phyloP scores from a whole-genome alignment of 2,113 vertebrate species.

The Sterrhoptilus dennistouni region DNA sequence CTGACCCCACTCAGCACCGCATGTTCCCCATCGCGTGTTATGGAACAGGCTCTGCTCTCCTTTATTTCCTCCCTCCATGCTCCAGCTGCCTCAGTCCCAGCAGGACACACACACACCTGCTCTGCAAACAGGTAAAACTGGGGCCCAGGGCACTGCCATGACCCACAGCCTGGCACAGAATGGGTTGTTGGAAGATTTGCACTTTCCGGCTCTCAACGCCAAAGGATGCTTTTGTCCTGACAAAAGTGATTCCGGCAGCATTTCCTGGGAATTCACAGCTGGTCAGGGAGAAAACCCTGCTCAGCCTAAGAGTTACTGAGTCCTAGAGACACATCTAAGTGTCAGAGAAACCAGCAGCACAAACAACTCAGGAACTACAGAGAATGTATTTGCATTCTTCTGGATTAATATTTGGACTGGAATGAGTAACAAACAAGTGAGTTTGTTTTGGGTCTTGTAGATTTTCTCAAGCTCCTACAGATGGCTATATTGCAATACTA shows the following conservation, averaged over 20 bases:
- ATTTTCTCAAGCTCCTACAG: not conserved
- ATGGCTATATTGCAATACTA: fast-evolving
- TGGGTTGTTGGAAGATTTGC: not conserved
- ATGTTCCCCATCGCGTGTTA: fast-evolving
- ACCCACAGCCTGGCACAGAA: not conserved
- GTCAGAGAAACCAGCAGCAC: not conserved
- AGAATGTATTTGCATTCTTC: not conserved
- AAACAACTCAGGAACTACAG: not conserved
- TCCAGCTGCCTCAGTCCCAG: not conserved
- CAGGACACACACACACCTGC: not conserved
- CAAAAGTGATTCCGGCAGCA: not conserved
- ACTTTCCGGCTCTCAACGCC: not conserved
- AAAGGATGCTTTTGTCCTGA: not conserved
- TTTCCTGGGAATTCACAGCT: not conserved
- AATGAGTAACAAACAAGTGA: not conserved
- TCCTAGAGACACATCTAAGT: not conserved
- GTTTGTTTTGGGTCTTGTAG: not conserved
- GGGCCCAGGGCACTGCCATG: not conserved
- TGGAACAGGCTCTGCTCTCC: not conserved
- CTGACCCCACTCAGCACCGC: fast-evolving
- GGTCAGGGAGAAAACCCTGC: not conserved
- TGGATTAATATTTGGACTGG: not conserved
- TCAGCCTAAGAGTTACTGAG: not conserved
- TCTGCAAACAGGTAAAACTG: not conserved
- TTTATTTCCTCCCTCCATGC: not conserved